Base-by-base conservation (phyloP, 2,797 vertebrate genomes). In the Botia almorhae region DNA sequence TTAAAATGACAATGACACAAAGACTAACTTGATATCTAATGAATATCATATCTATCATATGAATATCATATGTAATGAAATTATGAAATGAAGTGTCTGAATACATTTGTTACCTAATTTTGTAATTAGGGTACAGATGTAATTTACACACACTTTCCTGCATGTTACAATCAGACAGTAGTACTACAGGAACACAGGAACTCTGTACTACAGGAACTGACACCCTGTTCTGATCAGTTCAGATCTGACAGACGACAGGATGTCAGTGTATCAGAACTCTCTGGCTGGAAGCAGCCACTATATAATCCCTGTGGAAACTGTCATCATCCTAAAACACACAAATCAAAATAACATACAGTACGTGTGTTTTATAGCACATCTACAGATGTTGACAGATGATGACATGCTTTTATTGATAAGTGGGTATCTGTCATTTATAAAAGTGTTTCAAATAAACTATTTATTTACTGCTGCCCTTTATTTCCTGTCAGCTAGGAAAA, bases 251-350 rank as follows among this genome's bases (percentile, higher is more conserved):
- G 33, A 33, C 33, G 4, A 33, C 33, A 33, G 33, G 33, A 92
- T 0, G 93, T 86, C 19, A 91, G 90, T 87, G 98, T 97, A 83
- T 90, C 83, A 1, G 97, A 98, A 91, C 96, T 0, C 95, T 92
- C 76, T 97, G 91, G 85, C 94, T 96, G 11, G 96, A 96, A 0
- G 95, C 95, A 0, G 94, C 94, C 0, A 87, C 91, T 65, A 98
- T 94, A 79, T 95, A 98, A 87, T 96, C 94, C 87, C 96, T 72
- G 17, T 97, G 96, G 88, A 94, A 93, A 85, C 95, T 91, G 87
- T 95, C 94, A 7, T 96, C 82, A 56, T 96, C 96, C 97, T 98
- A 82, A 39, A 58, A 73, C 56, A 84, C 48, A 63, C 56, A 26
- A 79, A 50, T 50, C 68, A 81, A 36, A 55, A 50, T 19, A 12